Conservation (phyloP, 2,113 vertebrate genomes). For the Vombatus ursinus region DNA sequence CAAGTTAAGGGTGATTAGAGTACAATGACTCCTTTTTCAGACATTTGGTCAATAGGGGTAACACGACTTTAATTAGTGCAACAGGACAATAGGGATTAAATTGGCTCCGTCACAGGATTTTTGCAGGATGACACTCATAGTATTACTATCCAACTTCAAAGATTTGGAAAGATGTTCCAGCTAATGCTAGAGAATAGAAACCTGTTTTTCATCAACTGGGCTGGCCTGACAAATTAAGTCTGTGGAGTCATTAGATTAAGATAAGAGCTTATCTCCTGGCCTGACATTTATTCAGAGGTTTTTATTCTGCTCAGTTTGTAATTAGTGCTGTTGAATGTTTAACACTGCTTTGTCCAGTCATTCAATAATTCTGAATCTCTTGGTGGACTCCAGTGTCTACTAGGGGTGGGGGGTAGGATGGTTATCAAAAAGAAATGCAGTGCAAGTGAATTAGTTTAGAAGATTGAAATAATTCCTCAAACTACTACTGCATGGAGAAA, state of each 20-base stretch:
- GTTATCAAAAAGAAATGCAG: constrained; percentile 74
- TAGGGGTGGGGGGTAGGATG: constrained; percentile 17
- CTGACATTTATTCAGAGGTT: constrained; percentile 96
- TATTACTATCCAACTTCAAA: constrained; percentile 87
- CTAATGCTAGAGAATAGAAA: constrained; percentile 92
- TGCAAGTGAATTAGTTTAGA: constrained; percentile 72
- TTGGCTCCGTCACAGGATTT: constrained; percentile 88
- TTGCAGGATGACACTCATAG: constrained; percentile 88
- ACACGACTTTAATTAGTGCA: constrained; percentile 84
- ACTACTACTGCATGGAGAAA: constrained; percentile 72
- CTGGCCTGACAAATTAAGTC: constrained; percentile 98
- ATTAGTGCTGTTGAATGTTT: constrained; percentile 94
- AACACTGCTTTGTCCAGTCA: constrained; percentile 86
- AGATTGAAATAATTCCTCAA: constrained; percentile 76
- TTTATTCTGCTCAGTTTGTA: constrained; percentile 93
- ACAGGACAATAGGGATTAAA: constrained; percentile 88
- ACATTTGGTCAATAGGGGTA: constrained; percentile 76
- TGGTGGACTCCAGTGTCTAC: constrained; percentile 59
- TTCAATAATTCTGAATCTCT: constrained; percentile 79
- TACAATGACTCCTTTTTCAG: constrained; percentile 81
- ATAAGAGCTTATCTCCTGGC: constrained; percentile 98
- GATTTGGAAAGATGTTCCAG: constrained; percentile 93
- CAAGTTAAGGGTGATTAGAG: constrained; percentile 69
- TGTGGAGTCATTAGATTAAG: constrained; percentile 98
- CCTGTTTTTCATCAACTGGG: constrained; percentile 90